Evolutionary conservation across 2,797 vertebrate species (phyloP).

Genomic region (Stomatorhinus walkeri): DNA sequence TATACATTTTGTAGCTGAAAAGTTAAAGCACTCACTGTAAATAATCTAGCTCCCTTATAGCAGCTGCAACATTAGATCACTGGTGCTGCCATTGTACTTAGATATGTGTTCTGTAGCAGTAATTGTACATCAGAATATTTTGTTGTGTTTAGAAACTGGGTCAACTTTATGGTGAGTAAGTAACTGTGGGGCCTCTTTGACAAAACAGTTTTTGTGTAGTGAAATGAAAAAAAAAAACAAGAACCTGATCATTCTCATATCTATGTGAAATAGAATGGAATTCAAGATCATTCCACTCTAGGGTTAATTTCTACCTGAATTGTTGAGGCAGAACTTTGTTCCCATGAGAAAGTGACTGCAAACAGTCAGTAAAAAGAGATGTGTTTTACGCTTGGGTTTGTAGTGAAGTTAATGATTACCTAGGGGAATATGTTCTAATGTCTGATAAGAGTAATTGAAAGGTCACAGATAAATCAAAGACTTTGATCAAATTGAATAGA

Average conservation of each 20-base stretch:
- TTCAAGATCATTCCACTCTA: background rate
- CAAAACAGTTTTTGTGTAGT: background rate
- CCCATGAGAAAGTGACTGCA: slow-evolving; percentile 51
- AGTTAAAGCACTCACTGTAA: background rate
- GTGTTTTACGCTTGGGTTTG: slow-evolving; percentile 42
- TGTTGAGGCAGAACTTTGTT: slow-evolving; percentile 35
- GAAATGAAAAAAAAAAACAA: background rate
- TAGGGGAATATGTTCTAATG: slow-evolving; percentile 13
- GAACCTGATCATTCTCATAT: background rate
- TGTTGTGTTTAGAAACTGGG: background rate
- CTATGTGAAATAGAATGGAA: background rate
- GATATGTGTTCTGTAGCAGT: background rate
- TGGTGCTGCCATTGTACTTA: background rate
- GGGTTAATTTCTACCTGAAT: background rate
- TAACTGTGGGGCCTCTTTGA: background rate
- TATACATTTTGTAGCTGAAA: background rate
- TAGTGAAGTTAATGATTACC: slow-evolving; percentile 60
- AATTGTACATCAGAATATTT: background rate
- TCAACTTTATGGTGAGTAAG: background rate
- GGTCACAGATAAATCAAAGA: slow-evolving; percentile 7
- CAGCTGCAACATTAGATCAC: background rate
- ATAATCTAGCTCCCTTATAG: background rate
- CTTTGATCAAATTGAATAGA: background rate
- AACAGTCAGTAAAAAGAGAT: slow-evolving; percentile 50
- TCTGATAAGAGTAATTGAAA: slow-evolving; percentile 16